Base-by-base conservation (phyloP, 2,888 invertebrate genomes). In the Acrobasis suavella region DNA sequence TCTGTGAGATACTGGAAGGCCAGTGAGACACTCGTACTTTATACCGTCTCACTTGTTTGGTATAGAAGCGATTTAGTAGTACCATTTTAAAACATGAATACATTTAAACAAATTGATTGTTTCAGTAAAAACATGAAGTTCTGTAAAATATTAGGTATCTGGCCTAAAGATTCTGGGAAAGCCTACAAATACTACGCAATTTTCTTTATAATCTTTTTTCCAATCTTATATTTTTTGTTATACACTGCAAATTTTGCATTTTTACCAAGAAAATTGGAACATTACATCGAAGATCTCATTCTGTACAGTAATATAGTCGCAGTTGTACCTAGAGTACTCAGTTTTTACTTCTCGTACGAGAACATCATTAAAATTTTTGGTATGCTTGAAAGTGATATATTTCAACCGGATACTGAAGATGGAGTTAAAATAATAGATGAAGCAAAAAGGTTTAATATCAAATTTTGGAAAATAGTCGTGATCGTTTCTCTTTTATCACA, bases 291-390 rank as follows among this genome's bases (percentile, higher is more conserved):
- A 60, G 81, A 85, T 69, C 64, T 83, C 73, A 67, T 86, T 64
- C 82, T 87, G 69, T 86, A 81, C 72, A 83, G 85, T 37, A 83
- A 79, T 0, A 75, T 77, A 62, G 5, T 85, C 1, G 65, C 78
- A 17, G 70, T 80, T 1, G 17, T 69, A 8, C 80, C 81, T 2
- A 88, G 86, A 77, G 78, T 75, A 8, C 39, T 87, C 3, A 85
- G 85, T 0, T 80, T 81, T 69, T 49, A 78, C 0, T 60, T 80
- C 2, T 68, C 74, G 70, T 75, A 69, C 14, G 62, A 74, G 0
- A 76, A 80, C 67, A 80, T 87, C 42, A 52, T 62, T 10, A 50
- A 71, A 12, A 68, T 84, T 16, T 64, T 89, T 8, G 58, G 71
- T 8, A 69, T 67, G 2, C 64, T 89, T 12, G 83, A 89, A 64